Base-by-base conservation (phyloP, 2,113 vertebrate species). In the Ciconia boyciana region DNA sequence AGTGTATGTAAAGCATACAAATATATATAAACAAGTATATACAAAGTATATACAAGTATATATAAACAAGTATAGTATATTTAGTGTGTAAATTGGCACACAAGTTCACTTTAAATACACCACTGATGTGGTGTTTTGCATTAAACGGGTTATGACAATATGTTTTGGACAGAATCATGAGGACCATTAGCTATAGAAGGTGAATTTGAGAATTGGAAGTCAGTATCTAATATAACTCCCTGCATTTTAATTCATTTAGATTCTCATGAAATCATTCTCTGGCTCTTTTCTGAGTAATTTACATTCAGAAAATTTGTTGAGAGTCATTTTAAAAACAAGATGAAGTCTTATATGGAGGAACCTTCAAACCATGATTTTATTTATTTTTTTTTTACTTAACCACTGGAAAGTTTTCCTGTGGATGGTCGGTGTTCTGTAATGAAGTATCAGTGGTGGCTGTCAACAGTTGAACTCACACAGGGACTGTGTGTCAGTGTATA, bases 41-140 rank as follows among this genome's bases (percentile, higher is more conserved):
- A 39, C 39, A 39, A 39, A 39, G 39, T 39, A 39, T 39, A 39
- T 39, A 39, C 39, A 39, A 39, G 39, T 39, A 39, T 39, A 39
- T 39, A 39, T 39, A 39, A 39, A 39, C 39, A 39, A 39, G 39
- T 39, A 39, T 39, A 39, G 39, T 39, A 39, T 39, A 39, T 39
- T 86, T 57, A 18, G 95, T 96, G 91, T 96, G 96, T 97, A 95
- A 86, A 96, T 31, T 97, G 96, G 85, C 89, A 96, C 96, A 93
- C 90, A 44, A 7, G 34, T 74, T 39, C 74, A 70, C 16, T 65
- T 36, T 29, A 36, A 34, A 68, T 49, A 32, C 29, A 31, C n/a
- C 10, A 15, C 24, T 78, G 16, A 19, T 36, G 18, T 44, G 65
- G 10, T 26, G 14, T 55, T 64, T 60, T 48, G 20, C 84, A 57